Evolutionary conservation across 2,113 vertebrate genomes (phyloP).

Genomic region (Epinephelus cyanopodus): DNA sequence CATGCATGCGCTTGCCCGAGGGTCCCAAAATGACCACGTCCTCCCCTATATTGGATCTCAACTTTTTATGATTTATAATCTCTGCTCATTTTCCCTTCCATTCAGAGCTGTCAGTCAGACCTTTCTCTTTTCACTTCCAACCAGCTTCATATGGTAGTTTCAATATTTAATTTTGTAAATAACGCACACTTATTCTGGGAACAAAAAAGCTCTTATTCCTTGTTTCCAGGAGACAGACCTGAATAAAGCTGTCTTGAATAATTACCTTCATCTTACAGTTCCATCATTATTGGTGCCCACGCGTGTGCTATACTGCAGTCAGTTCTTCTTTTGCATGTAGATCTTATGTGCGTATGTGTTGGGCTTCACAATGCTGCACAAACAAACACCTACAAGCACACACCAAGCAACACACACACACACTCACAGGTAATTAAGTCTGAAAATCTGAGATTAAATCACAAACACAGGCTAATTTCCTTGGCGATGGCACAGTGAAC

Average conservation of each 20-base stretch:
- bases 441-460: slow-evolving; percentile 77
- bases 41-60: not conserved
- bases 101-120: not conserved
- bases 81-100: not conserved
- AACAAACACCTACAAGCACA: slow-evolving; percentile 3
- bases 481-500: slow-evolving; percentile 39
- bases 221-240: slow-evolving; percentile 56
- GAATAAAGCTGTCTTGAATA: slow-evolving; percentile 30
- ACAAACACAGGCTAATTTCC: slow-evolving; percentile 66
- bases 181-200: slow-evolving; percentile 1
- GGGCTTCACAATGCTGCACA: not conserved
- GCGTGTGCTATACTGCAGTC: slow-evolving; percentile 10
- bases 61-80: not conserved
- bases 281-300: slow-evolving; percentile 40
- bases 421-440: slow-evolving; percentile 62
- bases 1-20: not conserved
- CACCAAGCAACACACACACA: not conserved
- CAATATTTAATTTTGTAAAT: not conserved
- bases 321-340: not conserved
- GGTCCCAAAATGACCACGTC: not conserved
- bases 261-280: slow-evolving; percentile 9
- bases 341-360: slow-evolving; percentile 21
- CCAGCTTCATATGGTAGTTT: not conserved
- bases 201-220: slow-evolving; percentile 27
- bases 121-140: not conserved